Evolutionary conservation across 2,113 vertebrate genomes (phyloP).

Genomic region (Vicugna pacos): DNA sequence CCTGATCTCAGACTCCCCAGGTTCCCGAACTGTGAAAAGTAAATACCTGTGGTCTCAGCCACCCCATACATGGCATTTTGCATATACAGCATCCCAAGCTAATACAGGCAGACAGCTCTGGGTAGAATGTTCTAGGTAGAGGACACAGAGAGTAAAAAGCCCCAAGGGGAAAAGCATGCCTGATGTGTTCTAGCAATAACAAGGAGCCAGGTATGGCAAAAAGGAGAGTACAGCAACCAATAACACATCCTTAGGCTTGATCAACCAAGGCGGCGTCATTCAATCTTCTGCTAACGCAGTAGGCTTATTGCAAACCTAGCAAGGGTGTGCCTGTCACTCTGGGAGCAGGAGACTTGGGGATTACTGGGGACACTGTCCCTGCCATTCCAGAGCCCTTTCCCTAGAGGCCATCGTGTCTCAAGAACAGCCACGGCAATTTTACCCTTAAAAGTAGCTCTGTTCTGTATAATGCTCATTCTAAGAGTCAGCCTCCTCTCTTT

Average conservation of each 20-base stretch:
- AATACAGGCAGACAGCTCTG: background rate
- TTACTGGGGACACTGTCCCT: background rate
- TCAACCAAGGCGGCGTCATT: background rate
- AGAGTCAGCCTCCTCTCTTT: background rate
- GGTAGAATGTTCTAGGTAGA: background rate
- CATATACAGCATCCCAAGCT: background rate
- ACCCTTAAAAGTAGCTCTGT: background rate
- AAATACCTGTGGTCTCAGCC: background rate
- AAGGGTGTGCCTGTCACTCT: background rate
- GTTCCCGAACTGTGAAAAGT: background rate
- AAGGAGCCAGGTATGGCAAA: background rate
- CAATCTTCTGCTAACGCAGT: background rate
- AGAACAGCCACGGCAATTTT: conserved; percentile 12
- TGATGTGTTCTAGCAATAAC: background rate
- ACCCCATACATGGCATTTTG: background rate
- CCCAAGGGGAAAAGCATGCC: background rate
- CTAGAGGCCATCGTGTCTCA: background rate
- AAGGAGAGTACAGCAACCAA: background rate
- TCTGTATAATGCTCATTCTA: background rate
- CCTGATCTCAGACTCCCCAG: background rate
- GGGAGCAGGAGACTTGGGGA: background rate
- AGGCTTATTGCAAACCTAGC: background rate
- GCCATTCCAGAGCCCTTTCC: background rate
- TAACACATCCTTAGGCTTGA: background rate
- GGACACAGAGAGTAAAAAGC: background rate